Percentiles rank a stretch among this genome's conserved stretches.
Conservation (phyloP, 2,113 vertebrate species). For the Odocoileus virginianus region DNA sequence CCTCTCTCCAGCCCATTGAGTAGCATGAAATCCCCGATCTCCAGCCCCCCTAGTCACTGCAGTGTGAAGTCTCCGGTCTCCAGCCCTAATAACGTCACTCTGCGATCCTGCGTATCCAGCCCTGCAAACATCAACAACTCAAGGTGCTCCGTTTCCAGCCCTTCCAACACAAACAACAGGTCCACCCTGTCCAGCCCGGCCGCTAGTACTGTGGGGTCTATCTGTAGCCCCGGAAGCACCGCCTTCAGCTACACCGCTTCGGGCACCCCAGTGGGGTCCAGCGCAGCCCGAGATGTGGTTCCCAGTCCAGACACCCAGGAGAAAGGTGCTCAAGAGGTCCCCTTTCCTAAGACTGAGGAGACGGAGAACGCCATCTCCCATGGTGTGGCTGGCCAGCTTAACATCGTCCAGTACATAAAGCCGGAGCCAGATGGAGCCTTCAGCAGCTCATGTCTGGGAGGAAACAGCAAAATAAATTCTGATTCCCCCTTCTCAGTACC, state of each 20-base stretch:
- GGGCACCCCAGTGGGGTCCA: slow-evolving; percentile 79
- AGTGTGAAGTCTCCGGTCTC: slow-evolving; percentile 93
- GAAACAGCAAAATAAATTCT: slow-evolving; percentile 82
- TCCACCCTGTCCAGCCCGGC: slow-evolving; percentile 85
- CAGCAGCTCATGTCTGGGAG: slow-evolving; percentile 91
- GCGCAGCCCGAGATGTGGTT: slow-evolving; percentile 85
- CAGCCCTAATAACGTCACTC: slow-evolving; percentile 85
- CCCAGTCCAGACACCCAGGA: slow-evolving; percentile 88
- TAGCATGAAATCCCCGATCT: slow-evolving; percentile 96
- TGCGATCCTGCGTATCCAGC: slow-evolving; percentile 90
- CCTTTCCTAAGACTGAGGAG: slow-evolving; percentile 95
- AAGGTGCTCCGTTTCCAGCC: slow-evolving; percentile 92
- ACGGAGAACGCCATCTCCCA: slow-evolving; percentile 89
- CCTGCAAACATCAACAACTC: slow-evolving; percentile 86
- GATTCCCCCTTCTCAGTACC: slow-evolving; percentile 89
- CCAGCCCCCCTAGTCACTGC: slow-evolving; percentile 94
- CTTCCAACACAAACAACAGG: slow-evolving; percentile 86
- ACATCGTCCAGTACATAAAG: slow-evolving; percentile 95
- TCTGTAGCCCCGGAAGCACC: slow-evolving; percentile 82
- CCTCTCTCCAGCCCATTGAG: slow-evolving; percentile 93
- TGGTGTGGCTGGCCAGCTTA: slow-evolving; percentile 86
- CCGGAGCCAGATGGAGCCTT: slow-evolving; percentile 93
- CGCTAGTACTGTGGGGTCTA: slow-evolving; percentile 83
- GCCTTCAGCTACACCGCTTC: slow-evolving; percentile 78
- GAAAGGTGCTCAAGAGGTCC: slow-evolving; percentile 87